phyloP scores from a whole-genome alignment of 1,140 invertebrate species.

The Tetragonula clypearis region DNA sequence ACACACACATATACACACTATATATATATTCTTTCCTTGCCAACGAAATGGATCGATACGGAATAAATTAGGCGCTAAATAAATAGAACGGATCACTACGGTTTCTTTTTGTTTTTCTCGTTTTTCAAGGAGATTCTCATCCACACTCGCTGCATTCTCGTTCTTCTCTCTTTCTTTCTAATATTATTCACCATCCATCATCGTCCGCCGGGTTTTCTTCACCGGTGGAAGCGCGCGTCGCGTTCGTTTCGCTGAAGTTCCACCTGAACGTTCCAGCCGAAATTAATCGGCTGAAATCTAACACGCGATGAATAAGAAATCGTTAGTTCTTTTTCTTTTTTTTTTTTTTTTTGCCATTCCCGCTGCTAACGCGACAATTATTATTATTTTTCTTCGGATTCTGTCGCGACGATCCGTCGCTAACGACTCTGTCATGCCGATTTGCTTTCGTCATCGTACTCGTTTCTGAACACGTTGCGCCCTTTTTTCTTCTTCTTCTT shows the following conservation, averaged over 20 bases:
- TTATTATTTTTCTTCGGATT: background rate
- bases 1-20: too few relatives aligned
- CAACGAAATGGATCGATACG: conserved; percentile 47
- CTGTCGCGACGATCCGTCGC: too few relatives aligned
- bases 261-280: background rate
- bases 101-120: background rate
- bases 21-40: conserved; percentile 40
- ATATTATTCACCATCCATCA: background rate
- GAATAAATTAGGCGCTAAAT: conserved; percentile 67
- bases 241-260: background rate
- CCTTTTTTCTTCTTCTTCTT: too few relatives aligned
- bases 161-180: background rate
- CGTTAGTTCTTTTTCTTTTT: too few relatives aligned
- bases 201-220: too few relatives aligned
- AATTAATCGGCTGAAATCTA: background rate
- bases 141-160: background rate
- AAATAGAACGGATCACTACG: conserved; percentile 58
- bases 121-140: conserved; percentile 14
- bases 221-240: too few relatives aligned
- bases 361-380: background rate
- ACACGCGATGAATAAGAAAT: background rate
- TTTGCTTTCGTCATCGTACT: background rate
- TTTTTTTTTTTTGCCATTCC: background rate
- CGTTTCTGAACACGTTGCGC: too few relatives aligned
- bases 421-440: too few relatives aligned